Evolutionary conservation across 1,140 invertebrate genomes (phyloP), one percentile per base, ranked within the genome.

Genomic region (Bombus terrestris): DNA sequence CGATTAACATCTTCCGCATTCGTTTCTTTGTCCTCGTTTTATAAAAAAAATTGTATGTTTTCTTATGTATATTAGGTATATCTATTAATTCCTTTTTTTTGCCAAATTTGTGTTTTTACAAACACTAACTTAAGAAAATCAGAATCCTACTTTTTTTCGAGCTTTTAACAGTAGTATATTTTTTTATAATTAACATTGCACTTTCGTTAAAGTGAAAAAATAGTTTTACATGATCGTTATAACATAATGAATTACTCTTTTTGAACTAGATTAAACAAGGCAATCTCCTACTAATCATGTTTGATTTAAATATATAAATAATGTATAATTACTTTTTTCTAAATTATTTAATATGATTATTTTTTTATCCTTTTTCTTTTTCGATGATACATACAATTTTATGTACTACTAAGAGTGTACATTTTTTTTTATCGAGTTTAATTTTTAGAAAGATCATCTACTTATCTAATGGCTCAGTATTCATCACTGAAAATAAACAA

Each of bases 291-390:
- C 9, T 69, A 47, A 69, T 78, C 47, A 15, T 75, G 35, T 57
- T 57, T 13, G 13, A 72, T n/a, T 85, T 85, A 80, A 85, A 80
- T 89, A 86, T 88, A 80, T 83, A 89, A 86, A 86, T 81, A 78
- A 43, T 15, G 75, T 28, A 22, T 71, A 75, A 74, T 22, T 64
- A 53, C 1, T 66, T 62, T 32, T 87, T 6, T 35, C n/a, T 75
- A 78, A 78, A 86, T 89, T 75, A 82, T 72, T 71, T 89, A 74
- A 85, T 81, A 88, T 82, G 66, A 81, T 79, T 37, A 39, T 68
- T 77, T 64, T 64, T 57, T 47, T 74, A 41, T 79, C 87, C 25
- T 69, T 53, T 43, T 82, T 64, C 39, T 39, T 2, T 57, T 28
- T 4, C 28, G 76, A 43, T 77, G 68, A 80, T 86, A 86, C 41